Evolutionary conservation across 2,113 vertebrate genomes (phyloP).

Genomic region (Saccopteryx leptura): DNA sequence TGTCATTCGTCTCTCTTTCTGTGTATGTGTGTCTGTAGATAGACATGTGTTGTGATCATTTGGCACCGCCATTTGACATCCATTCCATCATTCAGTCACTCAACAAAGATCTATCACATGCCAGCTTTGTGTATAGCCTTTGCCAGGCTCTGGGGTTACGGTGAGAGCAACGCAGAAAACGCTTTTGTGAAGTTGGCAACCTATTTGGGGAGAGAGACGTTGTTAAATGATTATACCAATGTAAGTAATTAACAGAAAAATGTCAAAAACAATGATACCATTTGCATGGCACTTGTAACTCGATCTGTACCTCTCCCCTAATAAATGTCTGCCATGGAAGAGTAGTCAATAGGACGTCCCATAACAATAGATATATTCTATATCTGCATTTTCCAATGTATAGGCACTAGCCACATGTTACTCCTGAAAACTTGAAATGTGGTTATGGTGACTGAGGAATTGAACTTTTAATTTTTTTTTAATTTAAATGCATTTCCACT

Average conservation of each 20-base stretch:
- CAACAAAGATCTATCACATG: background rate
- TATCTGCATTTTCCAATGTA: background rate
- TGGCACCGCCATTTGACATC: slow-evolving; percentile 18
- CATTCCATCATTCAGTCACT: background rate
- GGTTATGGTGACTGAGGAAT: background rate
- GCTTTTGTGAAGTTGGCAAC: background rate
- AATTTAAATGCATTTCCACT: slow-evolving; percentile 13
- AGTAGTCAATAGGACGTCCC: background rate
- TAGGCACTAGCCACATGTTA: background rate
- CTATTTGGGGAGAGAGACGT: background rate
- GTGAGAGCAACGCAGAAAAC: background rate
- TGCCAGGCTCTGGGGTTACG: background rate
- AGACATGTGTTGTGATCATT: background rate
- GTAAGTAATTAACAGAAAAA: slow-evolving; percentile 26
- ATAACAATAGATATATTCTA: background rate
- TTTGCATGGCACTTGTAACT: background rate
- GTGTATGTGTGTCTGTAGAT: background rate
- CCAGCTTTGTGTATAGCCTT: background rate
- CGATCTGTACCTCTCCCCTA: background rate
- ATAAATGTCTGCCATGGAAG: background rate
- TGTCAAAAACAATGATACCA: background rate
- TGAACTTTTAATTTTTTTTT: background rate
- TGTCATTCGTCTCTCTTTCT: background rate
- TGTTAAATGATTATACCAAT: slow-evolving; percentile 2
- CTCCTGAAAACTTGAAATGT: background rate